A percentile compares a stretch with the other conserved stretches of the same genome.
Evolutionary conservation across 2,113 vertebrate species (phyloP).

Genomic region (Saguinus midas): DNA sequence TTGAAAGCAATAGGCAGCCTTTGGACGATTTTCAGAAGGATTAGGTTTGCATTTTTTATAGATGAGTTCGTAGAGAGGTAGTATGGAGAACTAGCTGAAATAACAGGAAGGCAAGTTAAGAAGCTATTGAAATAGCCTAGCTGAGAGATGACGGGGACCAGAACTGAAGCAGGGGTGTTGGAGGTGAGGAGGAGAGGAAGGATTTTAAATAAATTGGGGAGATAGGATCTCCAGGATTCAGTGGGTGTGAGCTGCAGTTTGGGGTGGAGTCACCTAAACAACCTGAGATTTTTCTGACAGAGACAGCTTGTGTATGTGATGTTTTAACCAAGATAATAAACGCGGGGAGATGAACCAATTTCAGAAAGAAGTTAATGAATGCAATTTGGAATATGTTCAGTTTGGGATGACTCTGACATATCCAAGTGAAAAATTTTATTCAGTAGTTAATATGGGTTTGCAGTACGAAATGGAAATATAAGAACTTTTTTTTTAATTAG

Average conservation of each 20-base stretch:
- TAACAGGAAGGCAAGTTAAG: background rate
- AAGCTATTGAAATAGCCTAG: background rate
- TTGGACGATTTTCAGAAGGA: background rate
- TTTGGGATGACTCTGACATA: slow-evolving; percentile 19
- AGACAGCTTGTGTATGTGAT: background rate
- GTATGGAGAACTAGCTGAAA: background rate
- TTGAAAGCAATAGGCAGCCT: background rate
- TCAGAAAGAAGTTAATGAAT: background rate
- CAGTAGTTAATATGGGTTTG: background rate
- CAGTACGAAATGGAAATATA: background rate
- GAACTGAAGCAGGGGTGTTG: background rate
- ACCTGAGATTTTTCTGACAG: background rate
- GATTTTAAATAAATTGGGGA: background rate
- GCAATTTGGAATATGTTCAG: background rate
- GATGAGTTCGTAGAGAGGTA: background rate
- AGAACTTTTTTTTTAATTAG: background rate
- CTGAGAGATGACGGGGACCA: background rate
- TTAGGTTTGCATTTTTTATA: background rate
- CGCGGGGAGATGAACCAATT: background rate
- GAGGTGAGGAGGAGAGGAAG: background rate
- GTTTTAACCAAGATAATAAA: background rate
- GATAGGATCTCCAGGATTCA: background rate
- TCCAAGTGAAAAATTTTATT: background rate
- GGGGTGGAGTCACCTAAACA: background rate
- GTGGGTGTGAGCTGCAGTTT: background rate